Evolutionary conservation across 2,888 invertebrate species (phyloP), one percentile per base, ranked within the genome.

Genomic region (Microdon myrmicae): DNA sequence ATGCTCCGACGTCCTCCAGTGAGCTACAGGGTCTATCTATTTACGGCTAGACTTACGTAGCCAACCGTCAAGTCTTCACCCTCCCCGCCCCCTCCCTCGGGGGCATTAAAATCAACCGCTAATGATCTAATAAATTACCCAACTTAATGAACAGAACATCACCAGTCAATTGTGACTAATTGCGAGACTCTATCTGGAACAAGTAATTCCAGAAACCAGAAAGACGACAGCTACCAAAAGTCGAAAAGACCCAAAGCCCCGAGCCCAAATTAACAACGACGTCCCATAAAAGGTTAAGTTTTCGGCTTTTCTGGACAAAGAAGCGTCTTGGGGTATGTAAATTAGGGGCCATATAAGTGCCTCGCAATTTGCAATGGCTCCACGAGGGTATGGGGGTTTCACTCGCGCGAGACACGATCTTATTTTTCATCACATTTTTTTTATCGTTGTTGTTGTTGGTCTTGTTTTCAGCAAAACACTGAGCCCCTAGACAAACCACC

Each of bases 111-210:
- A 51, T 49, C 55, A 55, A 47, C 56, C 56, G 41, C 51, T 64
- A 64, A 56, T 51, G 45, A 49, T 35, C 41, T 37, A 56, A 64
- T 64, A 64, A 64, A 60, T 53, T 37, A 47, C 53, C 49, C 38
- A 61, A 43, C 48, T 59, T 54, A 60, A 60, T 44, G 48, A 60
- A 55, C 54, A 55, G 38, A 61, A 41, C 61, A 45, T 32, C 61
- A 51, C 31, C 49, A 64, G 56, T 56, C 61, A 55, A 56, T 61
- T 64, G 61, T 64, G 61, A 64, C 61, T 64, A 64, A 64, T 64
- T 56, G 37, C 55, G 35, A 10, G 34, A 39, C 35, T 45, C 35
- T 16, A 45, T 43, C 61, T 55, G 47, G 51, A 59, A 45, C 45
- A 28, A 45, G 26, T 45, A 39, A 49, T 22, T 44, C 23, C 43